Base-by-base conservation (phyloP, 2,888 invertebrate genomes). In the Cheilosia urbana region DNA sequence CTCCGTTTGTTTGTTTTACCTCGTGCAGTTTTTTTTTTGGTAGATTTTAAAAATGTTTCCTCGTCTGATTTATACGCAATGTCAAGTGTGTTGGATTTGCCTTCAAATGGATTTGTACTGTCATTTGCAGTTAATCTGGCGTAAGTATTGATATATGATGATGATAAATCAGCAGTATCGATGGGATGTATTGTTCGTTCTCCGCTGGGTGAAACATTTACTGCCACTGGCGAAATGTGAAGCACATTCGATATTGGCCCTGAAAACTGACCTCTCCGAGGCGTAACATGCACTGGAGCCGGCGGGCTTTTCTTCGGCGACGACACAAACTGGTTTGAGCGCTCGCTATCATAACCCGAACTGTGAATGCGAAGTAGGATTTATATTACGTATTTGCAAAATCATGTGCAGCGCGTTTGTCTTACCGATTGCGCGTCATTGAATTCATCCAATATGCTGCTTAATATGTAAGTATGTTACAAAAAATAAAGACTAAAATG, bases 51-150 rank as follows among this genome's bases (percentile, higher is more conserved):
- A 19, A 47, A 0, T 3, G 47, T n/a, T 47, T n/a, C 37, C 4
- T 37, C 37, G 4, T 37, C 13, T 4, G 37, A 37, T 13, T 37
- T 37, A 13, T 11, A 37, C 4, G 13, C 13, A 13, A 37, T 3
- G 13, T 37, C 47, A 47, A 2, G 9, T 17, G 17, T 53, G 6
- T 77, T 37, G 3, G 40, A 19, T 11, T 30, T 37, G 13, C 4
- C 27, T 2, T 40, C n/a, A 47, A 82, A 82, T 21, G 82, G 82
- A 47, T 82, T 82, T 0, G 76, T 81, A 4, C 6, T 34, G 2
- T 21, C 27, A 0, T 55, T 37, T 37, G 13, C 9, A 0, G 11
- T 37, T 13, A 13, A 11, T 11, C 9, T 37, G 37, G 11, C 3
- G 9, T 13, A 3, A 13, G 11, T 13, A 37, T 11, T 37, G 4